A percentile compares a stretch with the other conserved stretches of the same genome.
These are phyloP conservation scores for Ctenoplectra terminalis DNA, from an alignment of 1,140 invertebrate genomes.

Conservation along the genomic window DNA sequence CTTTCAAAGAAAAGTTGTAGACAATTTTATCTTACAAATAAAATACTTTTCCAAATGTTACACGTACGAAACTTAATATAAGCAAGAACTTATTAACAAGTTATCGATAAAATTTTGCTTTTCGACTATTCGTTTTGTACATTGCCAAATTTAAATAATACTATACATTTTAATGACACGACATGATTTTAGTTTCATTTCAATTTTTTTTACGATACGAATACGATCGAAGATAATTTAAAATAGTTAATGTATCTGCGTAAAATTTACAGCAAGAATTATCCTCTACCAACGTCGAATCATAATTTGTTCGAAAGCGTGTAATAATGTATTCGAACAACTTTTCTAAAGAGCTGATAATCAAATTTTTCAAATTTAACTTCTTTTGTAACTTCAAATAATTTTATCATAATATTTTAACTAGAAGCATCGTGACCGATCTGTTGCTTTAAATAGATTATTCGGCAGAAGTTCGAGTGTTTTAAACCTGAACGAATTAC, in stretches of 20 bases:
- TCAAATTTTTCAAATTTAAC: background rate
- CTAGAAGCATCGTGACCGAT: slow-evolving; percentile 45
- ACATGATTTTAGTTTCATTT: background rate
- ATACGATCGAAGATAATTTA: background rate
- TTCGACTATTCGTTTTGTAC: background rate
- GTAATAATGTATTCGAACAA: background rate
- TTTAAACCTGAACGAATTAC: slow-evolving; percentile 47
- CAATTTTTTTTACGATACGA: background rate
- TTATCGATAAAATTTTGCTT: background rate
- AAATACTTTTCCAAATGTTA: background rate
- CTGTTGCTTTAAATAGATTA: slow-evolving; percentile 62
- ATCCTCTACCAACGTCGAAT: background rate
- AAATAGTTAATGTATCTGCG: background rate
- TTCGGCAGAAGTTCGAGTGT: slow-evolving; percentile 48
- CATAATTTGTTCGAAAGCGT: background rate
- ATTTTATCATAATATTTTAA: slow-evolving; percentile 24
- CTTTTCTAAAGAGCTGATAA: background rate
- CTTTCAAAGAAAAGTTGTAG: background rate
- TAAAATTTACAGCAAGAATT: background rate
- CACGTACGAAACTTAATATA: background rate
- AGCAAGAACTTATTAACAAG: background rate
- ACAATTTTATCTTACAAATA: background rate
- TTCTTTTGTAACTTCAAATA: background rate
- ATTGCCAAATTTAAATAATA: background rate
- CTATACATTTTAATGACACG: background rate